Evolutionary conservation across 2,113 vertebrate genomes (phyloP).

Genomic region (Caranx ignobilis): DNA sequence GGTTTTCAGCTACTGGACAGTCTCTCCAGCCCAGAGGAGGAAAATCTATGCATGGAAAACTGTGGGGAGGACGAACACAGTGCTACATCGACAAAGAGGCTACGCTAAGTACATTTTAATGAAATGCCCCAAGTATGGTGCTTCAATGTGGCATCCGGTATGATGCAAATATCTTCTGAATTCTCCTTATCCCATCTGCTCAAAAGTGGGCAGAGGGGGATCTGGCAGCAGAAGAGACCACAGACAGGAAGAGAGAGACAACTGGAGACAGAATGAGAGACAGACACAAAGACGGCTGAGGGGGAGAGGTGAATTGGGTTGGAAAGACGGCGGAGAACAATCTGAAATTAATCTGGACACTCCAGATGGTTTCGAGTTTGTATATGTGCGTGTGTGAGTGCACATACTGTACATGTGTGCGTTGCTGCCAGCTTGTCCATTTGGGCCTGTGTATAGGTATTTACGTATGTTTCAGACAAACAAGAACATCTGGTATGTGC

Average conservation of each 20-base stretch:
- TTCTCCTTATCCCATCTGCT: slow-evolving; percentile 74
- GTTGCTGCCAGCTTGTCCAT: slow-evolving; percentile 47
- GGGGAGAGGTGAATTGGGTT: slow-evolving; percentile 76
- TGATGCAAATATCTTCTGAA: slow-evolving; percentile 60
- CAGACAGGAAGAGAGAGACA: slow-evolving; percentile 52
- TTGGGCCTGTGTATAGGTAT: slow-evolving; percentile 51
- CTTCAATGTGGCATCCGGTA: slow-evolving; percentile 61
- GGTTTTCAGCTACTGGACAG: slow-evolving; percentile 25
- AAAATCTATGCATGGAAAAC: slow-evolving; percentile 11
- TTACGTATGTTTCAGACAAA: slow-evolving; percentile 52
- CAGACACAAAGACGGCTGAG: slow-evolving; percentile 62
- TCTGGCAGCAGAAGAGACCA: slow-evolving; percentile 46
- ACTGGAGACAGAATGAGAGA: slow-evolving; percentile 61
- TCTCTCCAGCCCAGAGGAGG: background rate
- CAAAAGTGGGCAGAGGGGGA: slow-evolving; percentile 36
- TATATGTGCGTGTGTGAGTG: slow-evolving; percentile 32
- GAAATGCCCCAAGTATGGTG: slow-evolving; percentile 51
- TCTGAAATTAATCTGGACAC: slow-evolving; percentile 78
- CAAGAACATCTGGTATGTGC: slow-evolving; percentile 68
- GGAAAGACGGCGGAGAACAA: slow-evolving; percentile 75
- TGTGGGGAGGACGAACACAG: background rate
- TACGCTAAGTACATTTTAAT: slow-evolving; percentile 35
- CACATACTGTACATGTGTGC: slow-evolving; percentile 15
- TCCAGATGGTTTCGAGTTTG: slow-evolving; percentile 77
- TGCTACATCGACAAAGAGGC: slow-evolving; percentile 27